Percentiles rank a stretch among this genome's conserved stretches.
phyloP scores from a whole-genome alignment of 2,797 vertebrate species.

The Gallirallus australis region DNA sequence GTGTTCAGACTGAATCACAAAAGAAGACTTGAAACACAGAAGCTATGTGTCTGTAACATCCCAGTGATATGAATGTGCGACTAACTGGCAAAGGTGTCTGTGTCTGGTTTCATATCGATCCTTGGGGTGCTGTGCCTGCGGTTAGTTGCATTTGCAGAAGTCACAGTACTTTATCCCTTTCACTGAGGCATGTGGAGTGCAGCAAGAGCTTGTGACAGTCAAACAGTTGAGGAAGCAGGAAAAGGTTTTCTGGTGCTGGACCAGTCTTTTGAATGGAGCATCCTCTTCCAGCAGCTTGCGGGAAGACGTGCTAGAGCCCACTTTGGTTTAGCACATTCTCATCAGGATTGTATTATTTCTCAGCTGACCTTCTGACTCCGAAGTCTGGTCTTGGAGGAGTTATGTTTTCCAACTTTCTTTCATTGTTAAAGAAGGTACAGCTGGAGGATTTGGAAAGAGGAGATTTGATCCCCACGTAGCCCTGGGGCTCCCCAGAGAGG shows the following conservation, averaged over 20 bases:
- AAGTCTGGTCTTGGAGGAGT: not conserved
- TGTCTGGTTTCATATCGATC: rapidly evolving
- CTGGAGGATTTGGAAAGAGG: constrained; percentile 12
- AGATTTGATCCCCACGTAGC: not conserved
- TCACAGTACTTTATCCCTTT: not conserved
- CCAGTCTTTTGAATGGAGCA: not conserved
- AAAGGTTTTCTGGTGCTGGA: not conserved
- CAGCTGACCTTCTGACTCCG: not conserved
- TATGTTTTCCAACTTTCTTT: not conserved
- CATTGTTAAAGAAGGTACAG: not conserved
- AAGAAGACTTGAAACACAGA: not conserved
- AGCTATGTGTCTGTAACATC: not conserved
- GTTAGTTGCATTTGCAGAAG: not conserved
- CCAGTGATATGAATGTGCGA: not conserved
- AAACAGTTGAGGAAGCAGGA: not conserved
- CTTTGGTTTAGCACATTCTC: not conserved
- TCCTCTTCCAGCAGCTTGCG: not conserved
- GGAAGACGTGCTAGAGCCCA: not conserved
- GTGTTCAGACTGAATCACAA: not conserved
- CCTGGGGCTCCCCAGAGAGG: not conserved
- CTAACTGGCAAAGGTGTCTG: not conserved
- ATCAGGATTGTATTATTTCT: not conserved
- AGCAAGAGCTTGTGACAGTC: not conserved
- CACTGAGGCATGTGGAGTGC: not conserved
- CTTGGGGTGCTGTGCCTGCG: not conserved